A percentile compares a stretch with the other conserved stretches of the same genome.
Conservation (phyloP, 1,140 invertebrate genomes). For the Penaeus japonicus region DNA sequence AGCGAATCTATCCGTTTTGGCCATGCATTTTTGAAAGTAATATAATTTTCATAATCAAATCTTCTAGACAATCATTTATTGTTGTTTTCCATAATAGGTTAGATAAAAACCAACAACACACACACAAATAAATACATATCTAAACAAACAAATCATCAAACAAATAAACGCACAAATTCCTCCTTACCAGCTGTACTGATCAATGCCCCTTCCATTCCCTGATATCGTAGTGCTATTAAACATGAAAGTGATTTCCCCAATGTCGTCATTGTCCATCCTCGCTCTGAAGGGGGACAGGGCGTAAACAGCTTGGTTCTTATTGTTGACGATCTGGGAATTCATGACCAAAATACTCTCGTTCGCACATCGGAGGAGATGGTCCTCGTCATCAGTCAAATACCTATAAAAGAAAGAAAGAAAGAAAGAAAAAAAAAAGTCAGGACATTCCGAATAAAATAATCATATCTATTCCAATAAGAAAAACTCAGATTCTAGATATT, state of each 20-base stretch:
- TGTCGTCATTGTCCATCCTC: conserved; percentile 76
- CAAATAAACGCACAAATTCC: neutral
- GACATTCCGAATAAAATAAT: too few species aligned
- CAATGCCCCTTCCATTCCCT: conserved; percentile 84
- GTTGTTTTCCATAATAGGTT: too few species aligned
- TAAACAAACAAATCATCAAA: too few species aligned
- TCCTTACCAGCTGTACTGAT: conserved; percentile 76
- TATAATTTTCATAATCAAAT: neutral
- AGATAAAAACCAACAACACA: too few species aligned
- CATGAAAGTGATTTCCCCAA: conserved; percentile 84
- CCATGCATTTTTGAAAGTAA: neutral
- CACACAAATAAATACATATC: too few species aligned
- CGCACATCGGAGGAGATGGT: conserved; percentile 84
- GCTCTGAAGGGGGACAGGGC: conserved; percentile 86
- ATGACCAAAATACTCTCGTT: conserved; percentile 86
- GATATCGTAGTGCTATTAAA: conserved; percentile 84
- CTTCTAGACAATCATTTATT: too few species aligned
- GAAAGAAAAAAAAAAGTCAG: neutral
- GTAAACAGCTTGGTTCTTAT: conserved; percentile 80
- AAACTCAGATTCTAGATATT: too few species aligned
- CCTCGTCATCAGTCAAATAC: conserved; percentile 75
- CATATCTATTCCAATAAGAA: too few species aligned
- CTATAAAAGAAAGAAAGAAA: conserved; percentile 15
- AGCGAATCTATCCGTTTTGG: too few species aligned
- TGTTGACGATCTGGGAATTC: conserved; percentile 81